A percentile compares a stretch with the other conserved stretches of the same genome.
Evolutionary conservation across 1,140 invertebrate species (phyloP).

Genomic region (Lordiphosa collinella): DNA sequence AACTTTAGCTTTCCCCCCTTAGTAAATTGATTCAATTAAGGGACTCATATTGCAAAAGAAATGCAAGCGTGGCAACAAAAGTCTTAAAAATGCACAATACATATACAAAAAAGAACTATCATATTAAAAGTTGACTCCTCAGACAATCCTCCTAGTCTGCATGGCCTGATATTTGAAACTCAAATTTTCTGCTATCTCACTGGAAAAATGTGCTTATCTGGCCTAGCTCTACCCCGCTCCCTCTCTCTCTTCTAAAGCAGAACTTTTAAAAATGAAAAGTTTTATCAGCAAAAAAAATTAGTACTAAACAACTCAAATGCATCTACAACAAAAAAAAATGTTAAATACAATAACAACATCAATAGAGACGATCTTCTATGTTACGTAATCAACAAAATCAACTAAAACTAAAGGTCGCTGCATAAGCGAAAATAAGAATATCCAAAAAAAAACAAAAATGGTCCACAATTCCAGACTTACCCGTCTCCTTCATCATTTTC

Average conservation of each 20-base stretch:
- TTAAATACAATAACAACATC: conserved; percentile 8
- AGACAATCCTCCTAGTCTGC: conserved; percentile 4
- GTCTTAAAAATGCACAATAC: neutral
- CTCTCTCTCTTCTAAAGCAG: conserved; percentile 17
- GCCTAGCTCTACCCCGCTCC: neutral
- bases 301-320: conserved; percentile 1
- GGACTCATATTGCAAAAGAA: neutral
- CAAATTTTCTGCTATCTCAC: conserved; percentile 25
- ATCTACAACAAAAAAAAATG: neutral
- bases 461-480: conserved; percentile 79
- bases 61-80: conserved; percentile 4
- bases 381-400: neutral
- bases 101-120: neutral
- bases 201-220: conserved; percentile 41
- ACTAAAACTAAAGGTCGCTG: neutral
- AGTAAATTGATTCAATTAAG: conserved; percentile 9
- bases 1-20: conserved; percentile 3
- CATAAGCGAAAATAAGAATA: conserved; percentile 5
- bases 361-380: too few species aligned
- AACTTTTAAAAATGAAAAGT: conserved; percentile 13
- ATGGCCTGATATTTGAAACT: conserved; percentile 14
- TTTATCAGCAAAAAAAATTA: conserved; percentile 6
- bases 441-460: neutral
- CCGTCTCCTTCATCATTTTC: conserved; percentile 88
- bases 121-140: neutral